Evolutionary conservation across 2,113 vertebrate species (phyloP).

Genomic region (Sclerurus mexicanus): DNA sequence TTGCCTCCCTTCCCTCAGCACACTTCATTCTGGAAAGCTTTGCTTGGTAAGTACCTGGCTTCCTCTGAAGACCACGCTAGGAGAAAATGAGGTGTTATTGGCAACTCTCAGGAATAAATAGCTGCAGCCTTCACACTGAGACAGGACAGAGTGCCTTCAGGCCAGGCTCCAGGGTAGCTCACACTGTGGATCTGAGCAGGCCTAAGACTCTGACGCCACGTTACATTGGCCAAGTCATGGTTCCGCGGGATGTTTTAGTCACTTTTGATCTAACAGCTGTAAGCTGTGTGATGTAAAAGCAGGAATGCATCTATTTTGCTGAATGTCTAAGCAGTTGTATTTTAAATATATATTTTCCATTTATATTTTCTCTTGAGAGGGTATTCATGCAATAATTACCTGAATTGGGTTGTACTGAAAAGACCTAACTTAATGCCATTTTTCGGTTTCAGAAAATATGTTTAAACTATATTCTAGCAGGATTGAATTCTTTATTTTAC

Average conservation of each 20-base stretch:
- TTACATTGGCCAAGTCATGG: fast-evolving
- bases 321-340: not conserved
- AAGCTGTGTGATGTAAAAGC: not conserved
- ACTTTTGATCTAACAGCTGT: not conserved
- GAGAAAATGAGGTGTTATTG: not conserved
- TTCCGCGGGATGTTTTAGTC: not conserved
- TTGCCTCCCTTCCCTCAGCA: not conserved
- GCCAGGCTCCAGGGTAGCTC: not conserved
- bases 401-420: not conserved
- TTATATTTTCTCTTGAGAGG: not conserved
- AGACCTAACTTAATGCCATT: not conserved
- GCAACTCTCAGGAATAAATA: not conserved
- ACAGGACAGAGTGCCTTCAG: not conserved
- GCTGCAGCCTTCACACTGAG: not conserved
- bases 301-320: not conserved
- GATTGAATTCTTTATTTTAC: not conserved
- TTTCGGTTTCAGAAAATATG: not conserved
- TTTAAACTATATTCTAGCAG: not conserved
- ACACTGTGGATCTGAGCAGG: not conserved
- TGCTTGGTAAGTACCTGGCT: not conserved
- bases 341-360: not conserved
- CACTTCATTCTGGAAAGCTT: not conserved
- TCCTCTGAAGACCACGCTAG: not conserved
- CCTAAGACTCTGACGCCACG: fast-evolving
- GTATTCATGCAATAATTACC: not conserved